Evolutionary conservation across 1,140 invertebrate species (phyloP).

Genomic region (Drosophila pruinosa): DNA sequence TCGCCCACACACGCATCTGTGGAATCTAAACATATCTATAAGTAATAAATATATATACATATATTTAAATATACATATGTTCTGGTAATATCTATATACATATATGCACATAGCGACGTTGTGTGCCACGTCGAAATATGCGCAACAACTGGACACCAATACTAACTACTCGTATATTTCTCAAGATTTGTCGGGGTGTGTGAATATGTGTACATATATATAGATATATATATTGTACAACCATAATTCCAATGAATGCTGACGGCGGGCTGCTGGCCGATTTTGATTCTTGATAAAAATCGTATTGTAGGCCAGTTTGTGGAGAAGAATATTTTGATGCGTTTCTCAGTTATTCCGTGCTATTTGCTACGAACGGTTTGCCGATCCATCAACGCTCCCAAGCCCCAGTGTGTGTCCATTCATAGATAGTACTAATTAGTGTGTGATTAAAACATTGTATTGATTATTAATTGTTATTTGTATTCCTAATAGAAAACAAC

Average conservation of each 20-base stretch:
- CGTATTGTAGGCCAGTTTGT: constrained; percentile 56
- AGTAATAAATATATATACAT: constrained; percentile 27
- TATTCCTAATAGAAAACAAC: constrained; percentile 4
- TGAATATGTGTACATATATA: constrained; percentile 24
- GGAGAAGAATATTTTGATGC: constrained; percentile 69
- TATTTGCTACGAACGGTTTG: constrained; percentile 78
- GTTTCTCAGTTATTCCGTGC: constrained; percentile 72
- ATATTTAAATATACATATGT: constrained; percentile 3
- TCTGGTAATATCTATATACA: constrained; percentile 5
- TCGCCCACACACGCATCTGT: constrained; percentile 32
- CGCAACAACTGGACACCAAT: constrained; percentile 70
- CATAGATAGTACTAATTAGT: constrained; percentile 6
- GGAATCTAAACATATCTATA: constrained; percentile 49
- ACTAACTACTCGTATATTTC: constrained; percentile 23
- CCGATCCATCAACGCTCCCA: constrained; percentile 8
- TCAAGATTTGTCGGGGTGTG: background rate
- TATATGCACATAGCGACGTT: constrained; percentile 36
- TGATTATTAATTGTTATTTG: background rate
- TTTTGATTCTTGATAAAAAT: constrained; percentile 37
- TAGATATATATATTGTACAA: constrained; percentile 37
- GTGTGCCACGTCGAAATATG: constrained; percentile 65
- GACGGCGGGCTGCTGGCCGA: constrained; percentile 44
- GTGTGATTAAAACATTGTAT: constrained; percentile 14
- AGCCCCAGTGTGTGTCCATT: constrained; percentile 11
- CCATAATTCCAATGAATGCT: constrained; percentile 64